phyloP scores from a whole-genome alignment of 1,140 invertebrate species.

The Lepidotrigona ventralis region DNA sequence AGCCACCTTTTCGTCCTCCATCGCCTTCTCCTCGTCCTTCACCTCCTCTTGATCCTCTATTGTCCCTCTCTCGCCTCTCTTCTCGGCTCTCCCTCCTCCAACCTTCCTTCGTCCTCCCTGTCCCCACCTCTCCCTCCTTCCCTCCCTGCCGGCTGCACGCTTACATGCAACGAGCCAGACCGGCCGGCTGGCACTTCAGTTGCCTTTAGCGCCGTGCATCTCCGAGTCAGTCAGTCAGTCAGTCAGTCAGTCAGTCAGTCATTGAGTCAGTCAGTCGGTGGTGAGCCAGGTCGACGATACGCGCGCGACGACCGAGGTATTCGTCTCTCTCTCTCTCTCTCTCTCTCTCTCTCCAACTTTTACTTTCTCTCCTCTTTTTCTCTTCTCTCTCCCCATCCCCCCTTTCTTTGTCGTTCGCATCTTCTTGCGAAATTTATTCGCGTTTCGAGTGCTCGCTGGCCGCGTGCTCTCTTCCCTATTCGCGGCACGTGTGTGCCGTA shows the following conservation, averaged over 20 bases:
- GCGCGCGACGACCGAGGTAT: constrained; percentile 42
- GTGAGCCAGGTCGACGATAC: constrained; percentile 51
- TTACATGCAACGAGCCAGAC: constrained; percentile 64
- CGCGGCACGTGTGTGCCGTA: constrained; percentile 18
- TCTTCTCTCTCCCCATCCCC: not conserved
- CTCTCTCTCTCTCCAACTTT: not conserved
- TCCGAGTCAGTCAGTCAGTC: constrained; percentile 67
- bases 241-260: constrained; percentile 46
- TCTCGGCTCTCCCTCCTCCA: constrained; percentile 9
- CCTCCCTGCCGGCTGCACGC: constrained; percentile 46
- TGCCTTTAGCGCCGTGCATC: constrained; percentile 66
- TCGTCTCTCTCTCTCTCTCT: not conserved
- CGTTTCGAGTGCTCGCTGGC: not conserved
- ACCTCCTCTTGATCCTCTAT: constrained; percentile 42
- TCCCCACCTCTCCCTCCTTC: not conserved
- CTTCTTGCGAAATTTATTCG: not conserved
- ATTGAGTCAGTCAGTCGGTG: constrained; percentile 60
- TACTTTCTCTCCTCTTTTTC: constrained; percentile 10
- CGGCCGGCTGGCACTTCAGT: constrained; percentile 67
- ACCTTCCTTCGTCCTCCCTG: constrained; percentile 4
- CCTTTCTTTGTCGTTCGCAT: not conserved
- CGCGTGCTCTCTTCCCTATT: constrained; percentile 10
- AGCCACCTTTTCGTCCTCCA: constrained; percentile 42
- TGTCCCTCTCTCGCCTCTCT: constrained; percentile 1
- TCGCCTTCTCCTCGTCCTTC: constrained; percentile 40